phyloP scores from a whole-genome alignment of 1,140 invertebrate species.

The Anthonomus grandis region DNA sequence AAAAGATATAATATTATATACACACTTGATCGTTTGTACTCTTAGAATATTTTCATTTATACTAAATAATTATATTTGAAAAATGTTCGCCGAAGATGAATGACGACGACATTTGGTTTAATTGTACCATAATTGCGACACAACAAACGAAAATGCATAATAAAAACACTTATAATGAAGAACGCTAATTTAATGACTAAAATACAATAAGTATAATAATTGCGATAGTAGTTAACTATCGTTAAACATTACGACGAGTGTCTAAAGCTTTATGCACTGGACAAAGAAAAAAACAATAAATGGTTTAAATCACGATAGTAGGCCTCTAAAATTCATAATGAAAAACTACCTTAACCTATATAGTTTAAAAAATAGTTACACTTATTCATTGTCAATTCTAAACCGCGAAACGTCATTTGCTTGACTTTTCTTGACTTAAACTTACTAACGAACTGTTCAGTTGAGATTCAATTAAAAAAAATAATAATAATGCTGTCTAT shows the following conservation, averaged over 20 bases:
- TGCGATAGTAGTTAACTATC: neutral
- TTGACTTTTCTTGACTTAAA: conserved; percentile 27
- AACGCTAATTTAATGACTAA: neutral
- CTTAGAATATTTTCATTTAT: conserved; percentile 8
- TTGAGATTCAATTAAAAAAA: conserved; percentile 34
- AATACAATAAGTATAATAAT: neutral
- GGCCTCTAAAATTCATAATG: no score
- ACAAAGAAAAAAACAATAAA: no score
- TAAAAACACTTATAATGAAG: neutral
- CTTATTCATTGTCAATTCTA: no score
- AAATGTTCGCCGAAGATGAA: no score
- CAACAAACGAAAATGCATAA: neutral
- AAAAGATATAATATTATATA: conserved; percentile 22
- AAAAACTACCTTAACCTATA: no score
- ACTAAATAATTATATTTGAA: neutral
- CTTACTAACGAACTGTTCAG: conserved; percentile 37
- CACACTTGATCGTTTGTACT: conserved; percentile 23
- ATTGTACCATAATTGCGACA: neutral
- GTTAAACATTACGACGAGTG: conserved; percentile 37
- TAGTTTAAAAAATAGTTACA: no score
- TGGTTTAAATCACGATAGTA: no score
- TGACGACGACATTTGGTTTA: no score
- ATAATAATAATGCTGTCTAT: conserved; percentile 31
- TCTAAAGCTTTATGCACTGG: conserved; percentile 36
- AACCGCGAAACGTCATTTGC: no score